Conservation (phyloP, 2,888 invertebrate species). For the Geotrupes spiniger region DNA sequence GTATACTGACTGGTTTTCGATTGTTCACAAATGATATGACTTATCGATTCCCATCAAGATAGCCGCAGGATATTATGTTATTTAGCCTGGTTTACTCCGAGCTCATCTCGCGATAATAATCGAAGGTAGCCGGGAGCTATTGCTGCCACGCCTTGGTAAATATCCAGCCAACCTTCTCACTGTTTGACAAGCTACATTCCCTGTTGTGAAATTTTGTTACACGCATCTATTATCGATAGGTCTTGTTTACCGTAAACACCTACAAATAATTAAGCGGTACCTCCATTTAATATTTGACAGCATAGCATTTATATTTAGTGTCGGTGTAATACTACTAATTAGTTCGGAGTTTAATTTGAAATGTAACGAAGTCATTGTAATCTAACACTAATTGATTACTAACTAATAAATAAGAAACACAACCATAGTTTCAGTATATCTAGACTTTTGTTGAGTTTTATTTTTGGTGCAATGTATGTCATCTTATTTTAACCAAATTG, state of each 20-base stretch:
- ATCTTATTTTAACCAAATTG: too few species aligned
- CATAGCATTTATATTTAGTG: background rate
- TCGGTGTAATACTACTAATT: background rate
- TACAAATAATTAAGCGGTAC: constrained; percentile 7
- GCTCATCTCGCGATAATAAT: constrained; percentile 29
- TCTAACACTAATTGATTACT: too few species aligned
- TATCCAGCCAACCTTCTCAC: too few species aligned
- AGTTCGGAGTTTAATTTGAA: background rate
- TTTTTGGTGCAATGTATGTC: too few species aligned
- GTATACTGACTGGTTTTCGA: constrained; percentile 5
- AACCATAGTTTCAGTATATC: too few species aligned
- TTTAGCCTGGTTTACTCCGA: constrained; percentile 18
- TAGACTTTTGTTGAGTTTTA: too few species aligned
- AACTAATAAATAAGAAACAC: too few species aligned
- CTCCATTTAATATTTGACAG: constrained; percentile 11
- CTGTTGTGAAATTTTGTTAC: too few species aligned
- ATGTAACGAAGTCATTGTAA: too few species aligned
- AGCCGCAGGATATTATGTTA: constrained; percentile 16
- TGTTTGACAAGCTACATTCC: too few species aligned
- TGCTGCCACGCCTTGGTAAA: background rate
- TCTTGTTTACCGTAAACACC: constrained; percentile 11
- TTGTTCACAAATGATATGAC: constrained; percentile 26
- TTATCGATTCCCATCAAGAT: constrained; percentile 27
- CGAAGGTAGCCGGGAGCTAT: constrained; percentile 24
- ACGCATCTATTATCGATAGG: constrained; percentile 1